Percentiles rank a stretch among this genome's conserved stretches.
phyloP scores from a whole-genome alignment of 2,797 vertebrate genomes.

The Apogon talboti region DNA sequence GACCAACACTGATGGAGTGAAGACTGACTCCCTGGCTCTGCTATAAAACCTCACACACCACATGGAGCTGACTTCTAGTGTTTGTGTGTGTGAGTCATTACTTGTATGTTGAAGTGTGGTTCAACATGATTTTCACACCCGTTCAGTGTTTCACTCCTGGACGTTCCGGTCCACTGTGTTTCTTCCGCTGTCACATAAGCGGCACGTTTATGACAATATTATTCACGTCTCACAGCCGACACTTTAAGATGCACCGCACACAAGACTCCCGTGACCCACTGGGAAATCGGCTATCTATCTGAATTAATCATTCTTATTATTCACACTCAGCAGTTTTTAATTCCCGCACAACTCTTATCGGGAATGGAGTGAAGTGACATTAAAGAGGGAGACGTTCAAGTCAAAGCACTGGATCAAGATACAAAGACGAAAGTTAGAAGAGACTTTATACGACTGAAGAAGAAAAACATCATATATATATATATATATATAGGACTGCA shows the following conservation, averaged over 20 bases:
- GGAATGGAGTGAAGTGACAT: constrained; percentile 53
- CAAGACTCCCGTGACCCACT: constrained; percentile 30
- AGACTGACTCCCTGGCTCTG: constrained; percentile 41
- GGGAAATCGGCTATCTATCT: constrained; percentile 31
- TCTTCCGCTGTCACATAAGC: constrained; percentile 2
- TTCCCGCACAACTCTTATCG: constrained; percentile 57
- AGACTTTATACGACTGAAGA: constrained; percentile 29
- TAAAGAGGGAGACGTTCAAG: constrained; percentile 48
- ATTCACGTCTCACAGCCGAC: constrained; percentile 35
- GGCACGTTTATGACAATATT: neutral
- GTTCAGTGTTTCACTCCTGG: constrained; percentile 7
- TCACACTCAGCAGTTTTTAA: constrained; percentile 56
- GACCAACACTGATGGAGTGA: constrained; percentile 68
- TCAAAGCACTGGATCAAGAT: constrained; percentile 50
- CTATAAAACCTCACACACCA: constrained; percentile 35
- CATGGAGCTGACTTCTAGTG: constrained; percentile 2
- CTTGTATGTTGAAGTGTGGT: constrained; percentile 9
- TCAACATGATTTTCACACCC: constrained; percentile 25
- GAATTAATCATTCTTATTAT: constrained; percentile 44
- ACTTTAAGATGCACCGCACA: constrained; percentile 22
- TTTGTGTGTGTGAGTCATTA: constrained; percentile 17
- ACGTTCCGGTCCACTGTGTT: neutral
- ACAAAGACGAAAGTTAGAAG: constrained; percentile 36
- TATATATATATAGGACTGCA: too few species aligned
- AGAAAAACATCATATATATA: too few species aligned